Evolutionary conservation across 2,888 invertebrate species (phyloP).

Genomic region (Drosophila silvestris): DNA sequence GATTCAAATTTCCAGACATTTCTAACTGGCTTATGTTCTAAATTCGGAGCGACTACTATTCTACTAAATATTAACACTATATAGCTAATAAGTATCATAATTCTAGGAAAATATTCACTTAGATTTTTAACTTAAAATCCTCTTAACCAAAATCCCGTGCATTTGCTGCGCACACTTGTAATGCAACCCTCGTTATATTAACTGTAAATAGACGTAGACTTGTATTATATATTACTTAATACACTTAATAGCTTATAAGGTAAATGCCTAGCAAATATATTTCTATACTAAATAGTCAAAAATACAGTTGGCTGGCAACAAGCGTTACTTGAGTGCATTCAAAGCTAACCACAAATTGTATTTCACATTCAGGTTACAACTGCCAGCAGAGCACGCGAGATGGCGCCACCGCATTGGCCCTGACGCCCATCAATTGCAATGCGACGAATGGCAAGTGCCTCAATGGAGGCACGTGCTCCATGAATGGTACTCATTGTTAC

Average conservation of each 20-base stretch:
- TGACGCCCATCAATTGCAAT: conserved; percentile 73
- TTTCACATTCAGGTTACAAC: conserved; percentile 80
- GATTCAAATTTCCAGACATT: background rate
- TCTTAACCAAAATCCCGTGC: background rate
- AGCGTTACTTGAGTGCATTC: background rate
- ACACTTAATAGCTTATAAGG: background rate
- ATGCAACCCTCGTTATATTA: conserved; percentile 59
- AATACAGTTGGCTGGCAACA: conserved; percentile 11
- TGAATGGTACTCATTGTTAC: conserved; percentile 84
- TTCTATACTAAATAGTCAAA: conserved; percentile 3
- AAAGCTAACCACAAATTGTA: conserved; percentile 18
- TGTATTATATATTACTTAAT: conserved; percentile 28
- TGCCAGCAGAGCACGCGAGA: conserved; percentile 80
- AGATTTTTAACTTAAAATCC: background rate
- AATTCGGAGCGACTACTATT: background rate
- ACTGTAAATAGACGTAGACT: conserved; percentile 62
- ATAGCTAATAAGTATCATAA: background rate
- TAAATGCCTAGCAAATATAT: background rate
- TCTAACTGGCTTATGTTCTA: background rate
- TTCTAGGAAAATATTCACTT: background rate
- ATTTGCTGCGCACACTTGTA: conserved; percentile 45
- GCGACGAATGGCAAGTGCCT: conserved; percentile 83
- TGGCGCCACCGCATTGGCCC: conserved; percentile 54
- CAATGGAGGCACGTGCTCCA: conserved; percentile 85
- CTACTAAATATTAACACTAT: conserved; percentile 4